Evolutionary conservation across 2,797 vertebrate genomes (phyloP), one percentile per base, ranked within the genome.

Genomic region (Periophthalmus magnuspinnatus): DNA sequence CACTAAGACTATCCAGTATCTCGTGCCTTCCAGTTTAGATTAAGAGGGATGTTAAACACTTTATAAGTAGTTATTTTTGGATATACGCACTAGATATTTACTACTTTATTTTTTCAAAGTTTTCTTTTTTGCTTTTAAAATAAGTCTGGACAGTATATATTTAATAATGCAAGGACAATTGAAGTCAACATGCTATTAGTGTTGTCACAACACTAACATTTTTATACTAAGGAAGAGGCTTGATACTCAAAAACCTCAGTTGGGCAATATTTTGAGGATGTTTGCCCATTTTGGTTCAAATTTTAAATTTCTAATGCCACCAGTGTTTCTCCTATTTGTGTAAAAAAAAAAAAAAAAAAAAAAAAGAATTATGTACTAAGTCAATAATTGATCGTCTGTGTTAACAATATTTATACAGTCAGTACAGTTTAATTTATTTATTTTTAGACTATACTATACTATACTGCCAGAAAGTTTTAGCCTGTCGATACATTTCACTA

Each of bases 401-500:
- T 56, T 22, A 56, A 32, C 36, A 24, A 3, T 0, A 16, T 2
- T 55, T 74, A 48, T 33, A 5, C 41, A 10, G 71, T 69, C 78
- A 62, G 13, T 45, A 5, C 41, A 45, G 10, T 45, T 45, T 14
- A 45, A 45, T 45, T 14, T 45, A 45, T 14, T 14, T 45, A 45
- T 45, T 14, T 14, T 45, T 45, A 14, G 41, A 33, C 74, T n/a
- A 47, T 74, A 57, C n/a, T n/a, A n/a, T n/a, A 59, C 5, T 38
- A 38, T 56, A 7, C 45, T 48, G 5, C 59, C 48, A 36, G 58
- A 56, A 69, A 41, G 77, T 82, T 81, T 69, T 22, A 28, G 24
- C 41, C 68, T 61, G 21, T 75, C 56, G 38, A 36, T 33, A 59
- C 70, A 57, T 84, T 84, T 68, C 67, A 36, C 59, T 72, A 52